Conservation (phyloP, 2,797 vertebrate genomes). For the Heterohyrax brucei region DNA sequence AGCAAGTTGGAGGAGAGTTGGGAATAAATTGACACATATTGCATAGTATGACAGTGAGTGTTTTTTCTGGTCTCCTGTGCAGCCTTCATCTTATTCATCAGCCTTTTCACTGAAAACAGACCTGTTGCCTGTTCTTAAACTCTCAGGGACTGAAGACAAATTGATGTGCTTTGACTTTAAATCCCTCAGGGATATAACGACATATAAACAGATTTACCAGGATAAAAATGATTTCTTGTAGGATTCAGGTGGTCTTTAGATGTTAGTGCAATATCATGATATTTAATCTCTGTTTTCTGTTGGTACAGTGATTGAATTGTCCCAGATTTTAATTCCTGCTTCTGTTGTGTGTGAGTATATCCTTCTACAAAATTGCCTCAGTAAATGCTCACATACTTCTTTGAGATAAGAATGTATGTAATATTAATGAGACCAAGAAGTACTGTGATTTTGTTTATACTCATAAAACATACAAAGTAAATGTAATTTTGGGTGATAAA, state of each 20-base stretch:
- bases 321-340: constrained; percentile 19
- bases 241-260: background rate
- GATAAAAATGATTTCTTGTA: background rate
- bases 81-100: background rate
- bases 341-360: background rate
- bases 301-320: background rate
- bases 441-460: constrained; percentile 34
- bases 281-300: constrained; percentile 17
- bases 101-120: background rate
- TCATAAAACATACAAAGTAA: background rate
- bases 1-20: background rate
- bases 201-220: background rate
- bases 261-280: background rate
- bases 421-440: constrained; percentile 14
- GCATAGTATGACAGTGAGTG: background rate
- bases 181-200: background rate
- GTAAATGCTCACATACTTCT: background rate
- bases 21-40: background rate
- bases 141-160: background rate
- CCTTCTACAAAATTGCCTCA: background rate
- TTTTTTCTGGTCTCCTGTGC: background rate
- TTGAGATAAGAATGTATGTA: constrained; percentile 1
- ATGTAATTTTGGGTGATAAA: background rate
- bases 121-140: background rate
- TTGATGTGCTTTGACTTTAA: background rate